A percentile compares a stretch with the other conserved stretches of the same genome.
phyloP scores from a whole-genome alignment of 2,888 invertebrate species.

The Sphaerophoria rueppellii region DNA sequence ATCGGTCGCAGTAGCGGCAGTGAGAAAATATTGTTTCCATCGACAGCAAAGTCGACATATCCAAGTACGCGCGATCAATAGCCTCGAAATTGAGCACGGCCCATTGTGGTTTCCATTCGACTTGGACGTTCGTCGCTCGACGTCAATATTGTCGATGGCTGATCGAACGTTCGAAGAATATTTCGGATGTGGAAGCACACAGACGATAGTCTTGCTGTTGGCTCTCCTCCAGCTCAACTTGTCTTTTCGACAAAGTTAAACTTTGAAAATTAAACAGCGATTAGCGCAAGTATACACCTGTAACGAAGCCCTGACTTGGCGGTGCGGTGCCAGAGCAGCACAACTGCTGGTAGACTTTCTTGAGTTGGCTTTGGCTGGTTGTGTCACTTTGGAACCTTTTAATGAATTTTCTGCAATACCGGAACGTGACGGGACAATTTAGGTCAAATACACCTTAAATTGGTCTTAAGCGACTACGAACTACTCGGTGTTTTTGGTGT shows the following conservation, averaged over 20 bases:
- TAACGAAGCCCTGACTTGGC: constrained; percentile 41
- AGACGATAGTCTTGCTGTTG: constrained; percentile 25
- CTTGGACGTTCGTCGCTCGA: constrained; percentile 21
- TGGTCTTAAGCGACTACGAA: constrained; percentile 60
- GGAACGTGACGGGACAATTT: constrained; percentile 77
- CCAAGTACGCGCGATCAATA: constrained; percentile 61
- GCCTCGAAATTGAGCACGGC: constrained; percentile 71
- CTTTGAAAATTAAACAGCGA: constrained; percentile 69
- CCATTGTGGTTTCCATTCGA: constrained; percentile 56
- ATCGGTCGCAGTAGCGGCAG: constrained; percentile 38
- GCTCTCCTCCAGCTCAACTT: not conserved
- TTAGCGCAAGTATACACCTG: constrained; percentile 72
- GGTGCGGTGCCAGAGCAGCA: too few species aligned
- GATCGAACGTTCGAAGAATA: constrained; percentile 50
- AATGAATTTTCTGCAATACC: constrained; percentile 76
- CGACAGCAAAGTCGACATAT: constrained; percentile 20
- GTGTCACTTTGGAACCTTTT: constrained; percentile 73
- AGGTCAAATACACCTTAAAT: constrained; percentile 77
- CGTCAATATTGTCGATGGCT: constrained; percentile 49
- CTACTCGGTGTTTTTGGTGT: constrained; percentile 5
- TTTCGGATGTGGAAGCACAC: constrained; percentile 72
- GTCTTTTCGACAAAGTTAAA: constrained; percentile 4
- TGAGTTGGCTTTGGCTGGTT: constrained; percentile 44
- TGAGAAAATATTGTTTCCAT: constrained; percentile 57
- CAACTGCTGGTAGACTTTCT: constrained; percentile 1